phyloP scores from a whole-genome alignment of 2,113 vertebrate genomes.

The Myrmecophaga tridactyla region DNA sequence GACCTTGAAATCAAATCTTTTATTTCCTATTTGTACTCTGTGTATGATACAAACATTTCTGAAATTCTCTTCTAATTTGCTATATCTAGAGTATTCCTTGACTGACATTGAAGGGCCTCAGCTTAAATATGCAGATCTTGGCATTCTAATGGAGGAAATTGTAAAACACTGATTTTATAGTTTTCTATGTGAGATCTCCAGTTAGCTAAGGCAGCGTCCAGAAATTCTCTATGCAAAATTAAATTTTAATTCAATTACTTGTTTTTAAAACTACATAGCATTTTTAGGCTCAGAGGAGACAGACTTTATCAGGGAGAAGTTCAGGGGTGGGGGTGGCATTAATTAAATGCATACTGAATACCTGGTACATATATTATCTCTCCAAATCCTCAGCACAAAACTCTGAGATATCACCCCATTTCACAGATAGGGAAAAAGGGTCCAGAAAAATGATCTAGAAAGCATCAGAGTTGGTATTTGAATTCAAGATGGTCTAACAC shows the following conservation, averaged over 20 bases:
- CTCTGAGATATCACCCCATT: neutral
- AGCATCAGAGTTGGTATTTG: neutral
- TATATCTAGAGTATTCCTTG: neutral
- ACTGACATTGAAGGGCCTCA: conserved; percentile 3
- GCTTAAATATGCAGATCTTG: neutral
- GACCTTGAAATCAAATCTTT: neutral
- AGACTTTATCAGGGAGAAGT: neutral
- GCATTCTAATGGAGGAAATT: neutral
- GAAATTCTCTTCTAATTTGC: conserved; percentile 1
- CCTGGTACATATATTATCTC: neutral
- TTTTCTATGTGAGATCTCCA: neutral
- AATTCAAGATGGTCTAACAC: neutral
- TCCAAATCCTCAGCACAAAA: neutral
- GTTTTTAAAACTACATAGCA: conserved; percentile 15
- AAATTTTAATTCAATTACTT: neutral
- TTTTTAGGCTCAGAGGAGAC: neutral
- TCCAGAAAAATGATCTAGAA: neutral
- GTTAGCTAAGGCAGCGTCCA: neutral
- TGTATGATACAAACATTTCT: neutral
- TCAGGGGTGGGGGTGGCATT: no score
- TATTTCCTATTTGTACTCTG: neutral
- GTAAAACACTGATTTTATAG: neutral
- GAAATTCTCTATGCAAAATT: conserved; percentile 14
- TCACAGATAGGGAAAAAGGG: neutral
- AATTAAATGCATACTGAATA: neutral